Evolutionary conservation across 2,888 invertebrate species (phyloP), one percentile per base, ranked within the genome.

Genomic region (Parascotia fuliginaria): DNA sequence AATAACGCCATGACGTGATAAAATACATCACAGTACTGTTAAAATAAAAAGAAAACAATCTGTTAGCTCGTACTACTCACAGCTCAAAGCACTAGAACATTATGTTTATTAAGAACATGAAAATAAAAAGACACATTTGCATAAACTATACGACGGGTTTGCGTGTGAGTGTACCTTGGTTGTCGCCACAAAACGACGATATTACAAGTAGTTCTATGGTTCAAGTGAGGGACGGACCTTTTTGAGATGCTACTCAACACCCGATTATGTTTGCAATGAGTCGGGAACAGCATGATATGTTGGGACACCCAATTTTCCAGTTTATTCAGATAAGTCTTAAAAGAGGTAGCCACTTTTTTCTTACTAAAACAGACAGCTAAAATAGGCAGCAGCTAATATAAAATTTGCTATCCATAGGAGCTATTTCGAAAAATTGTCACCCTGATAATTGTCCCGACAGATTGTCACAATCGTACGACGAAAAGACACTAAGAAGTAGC

Each of bases 31-130:
- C 4, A 24, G 24, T 9, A 24, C 7, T n/a, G n/a, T n/a, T n/a
- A n/a, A n/a, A n/a, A n/a, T n/a, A n/a, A n/a, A n/a, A 58, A 43
- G 54, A 53, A 56, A 41, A 52, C 46, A 51, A 51, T 51, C 43
- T 41, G 41, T 50, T 50, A 41, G 50, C 38, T 47, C 42, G 34
- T 42, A n/a, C n/a, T n/a, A n/a, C 47, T 50, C 44, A 47, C 46
- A 52, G 49, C 37, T 43, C 48, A 24, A 42, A 41, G 40, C 45
- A 43, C 22, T 52, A 38, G 24, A 38, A 51, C 33, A 40, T 39
- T n/a, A 9, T 50, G 27, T 44, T 43, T 50, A 40, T 40, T 39
- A 31, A 12, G 13, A 44, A 50, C 34, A 22, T 14, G 34, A 31
- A 50, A 40, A 36, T 40, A 40, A 40, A 48, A 49, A 43, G 15